Evolutionary conservation across 2,888 invertebrate species (phyloP).

Genomic region (Seira sanloemensis): DNA sequence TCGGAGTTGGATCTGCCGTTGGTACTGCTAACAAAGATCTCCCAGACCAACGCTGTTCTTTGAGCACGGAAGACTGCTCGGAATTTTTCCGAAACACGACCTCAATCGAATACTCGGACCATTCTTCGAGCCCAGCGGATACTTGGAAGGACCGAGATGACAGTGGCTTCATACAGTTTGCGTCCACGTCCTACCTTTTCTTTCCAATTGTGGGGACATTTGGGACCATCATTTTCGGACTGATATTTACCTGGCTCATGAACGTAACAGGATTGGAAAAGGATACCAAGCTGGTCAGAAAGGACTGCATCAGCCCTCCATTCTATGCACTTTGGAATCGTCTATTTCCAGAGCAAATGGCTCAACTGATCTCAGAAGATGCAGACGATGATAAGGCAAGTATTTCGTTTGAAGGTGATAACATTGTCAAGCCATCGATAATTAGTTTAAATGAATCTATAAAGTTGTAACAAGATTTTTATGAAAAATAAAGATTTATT

Average conservation of each 20-base stretch:
- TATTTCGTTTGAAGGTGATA: background rate
- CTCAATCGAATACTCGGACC: slow-evolving; percentile 24
- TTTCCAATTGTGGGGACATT: slow-evolving; percentile 56
- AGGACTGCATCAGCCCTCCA: slow-evolving; percentile 47
- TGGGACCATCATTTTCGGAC: slow-evolving; percentile 55
- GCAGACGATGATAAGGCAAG: background rate
- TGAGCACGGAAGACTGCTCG: slow-evolving; percentile 58
- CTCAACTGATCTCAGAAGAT: slow-evolving; percentile 25
- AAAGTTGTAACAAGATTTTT: background rate
- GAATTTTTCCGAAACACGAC: slow-evolving; percentile 43
- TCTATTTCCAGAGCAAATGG: slow-evolving; percentile 50
- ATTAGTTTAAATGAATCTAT: background rate
- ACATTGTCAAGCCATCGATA: background rate
- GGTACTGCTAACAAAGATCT: slow-evolving; percentile 27
- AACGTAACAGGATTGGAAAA: slow-evolving; percentile 31
- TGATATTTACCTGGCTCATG: slow-evolving; percentile 47
- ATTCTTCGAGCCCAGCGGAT: slow-evolving; percentile 40
- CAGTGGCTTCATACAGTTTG: slow-evolving; percentile 51
- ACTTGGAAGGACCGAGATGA: slow-evolving; percentile 54
- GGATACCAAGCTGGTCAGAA: slow-evolving; percentile 40
- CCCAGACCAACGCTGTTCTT: slow-evolving; percentile 37
- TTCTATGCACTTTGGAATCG: slow-evolving; percentile 43
- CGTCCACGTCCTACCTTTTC: slow-evolving; percentile 58
- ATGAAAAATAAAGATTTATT: background rate
- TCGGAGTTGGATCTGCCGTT: slow-evolving; percentile 43